Evolutionary conservation across 2,888 invertebrate species (phyloP), one percentile per base, ranked within the genome.

Genomic region (Aquatica leii): DNA sequence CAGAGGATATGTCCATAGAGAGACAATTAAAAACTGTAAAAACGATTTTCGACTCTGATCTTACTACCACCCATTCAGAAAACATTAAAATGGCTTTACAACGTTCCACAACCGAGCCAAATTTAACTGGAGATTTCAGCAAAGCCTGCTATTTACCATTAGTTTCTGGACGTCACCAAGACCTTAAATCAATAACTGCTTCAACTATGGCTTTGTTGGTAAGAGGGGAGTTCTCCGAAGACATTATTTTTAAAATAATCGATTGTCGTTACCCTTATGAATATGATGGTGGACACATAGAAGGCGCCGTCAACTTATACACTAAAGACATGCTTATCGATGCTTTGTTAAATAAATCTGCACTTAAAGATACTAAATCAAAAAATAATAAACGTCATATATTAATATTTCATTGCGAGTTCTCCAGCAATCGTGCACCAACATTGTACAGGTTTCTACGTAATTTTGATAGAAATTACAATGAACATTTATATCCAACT

Each of bases 201-300:
- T 84, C 87, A 0, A 95, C 95, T 0, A 83, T 95, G 40, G 90
- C 90, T 0, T 81, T 81, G 0, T 82, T 97, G 2, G 81, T 97
- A 3, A 79, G 82, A 0, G 95, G 95, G 0, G 85, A 89, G 0
- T 97, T 85, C 75, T 72, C 78, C 0, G 81, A 90, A 41, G 78
- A 80, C 5, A 85, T 84, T 14, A 86, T 88, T 5, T 96, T 84
- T 76, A 87, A 86, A 79, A 86, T 98, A n/a, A 90, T 98, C 43
- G 98, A 98, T 81, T 97, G 97, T 78, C 88, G 98, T 4, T 98
- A 96, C 81, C 97, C 98, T 0, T 98, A 97, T 81, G 98, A 98
- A 81, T 98, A 82, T 78, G 88, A 91, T 0, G 97, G 95, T 1
- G 98, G 98, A 0, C 98, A 98, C 79, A 95, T 98, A 15, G 77